These are phyloP conservation scores for Pyxicephalus adspersus DNA, from an alignment of 2,113 vertebrate genomes.

Conservation along the genomic window DNA sequence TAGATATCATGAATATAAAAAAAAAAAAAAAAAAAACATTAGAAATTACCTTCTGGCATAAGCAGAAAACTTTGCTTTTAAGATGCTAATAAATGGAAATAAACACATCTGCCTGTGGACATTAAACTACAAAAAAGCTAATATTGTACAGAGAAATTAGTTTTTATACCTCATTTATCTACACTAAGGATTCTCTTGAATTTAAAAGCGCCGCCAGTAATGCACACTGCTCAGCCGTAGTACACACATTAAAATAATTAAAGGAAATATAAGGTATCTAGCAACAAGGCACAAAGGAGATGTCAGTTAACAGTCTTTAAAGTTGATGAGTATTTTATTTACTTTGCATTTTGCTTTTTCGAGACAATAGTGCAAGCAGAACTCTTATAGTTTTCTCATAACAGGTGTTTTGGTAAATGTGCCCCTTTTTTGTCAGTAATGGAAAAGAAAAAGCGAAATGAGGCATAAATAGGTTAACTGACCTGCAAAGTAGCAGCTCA, in stretches of 20 bases:
- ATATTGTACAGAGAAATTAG: background rate
- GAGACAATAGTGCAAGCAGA: too few species aligned
- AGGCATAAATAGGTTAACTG: too few species aligned
- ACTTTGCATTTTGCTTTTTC: background rate
- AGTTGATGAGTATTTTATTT: background rate
- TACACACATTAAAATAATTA: too few species aligned
- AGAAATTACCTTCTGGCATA: slow-evolving; percentile 38
- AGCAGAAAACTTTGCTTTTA: slow-evolving; percentile 11
- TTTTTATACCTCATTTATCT: slow-evolving; percentile 11
- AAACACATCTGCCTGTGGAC: slow-evolving; percentile 31
- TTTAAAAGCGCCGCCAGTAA: background rate
- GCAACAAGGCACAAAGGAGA: too few species aligned
- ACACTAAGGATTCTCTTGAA: background rate
- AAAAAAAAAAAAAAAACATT: slow-evolving; percentile 18
- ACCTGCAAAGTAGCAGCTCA: too few species aligned
- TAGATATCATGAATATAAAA: too few species aligned
- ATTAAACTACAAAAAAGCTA: slow-evolving; percentile 6
- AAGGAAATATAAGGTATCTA: too few species aligned
- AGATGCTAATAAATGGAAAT: slow-evolving; percentile 43
- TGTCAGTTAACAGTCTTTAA: too few species aligned
- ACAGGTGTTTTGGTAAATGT: too few species aligned
- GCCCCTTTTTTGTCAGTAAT: too few species aligned
- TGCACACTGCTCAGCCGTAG: background rate
- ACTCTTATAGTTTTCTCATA: too few species aligned
- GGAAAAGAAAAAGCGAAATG: too few species aligned